Evolutionary conservation across 2,888 invertebrate species (phyloP).

Genomic region (Fabriciana adippe): DNA sequence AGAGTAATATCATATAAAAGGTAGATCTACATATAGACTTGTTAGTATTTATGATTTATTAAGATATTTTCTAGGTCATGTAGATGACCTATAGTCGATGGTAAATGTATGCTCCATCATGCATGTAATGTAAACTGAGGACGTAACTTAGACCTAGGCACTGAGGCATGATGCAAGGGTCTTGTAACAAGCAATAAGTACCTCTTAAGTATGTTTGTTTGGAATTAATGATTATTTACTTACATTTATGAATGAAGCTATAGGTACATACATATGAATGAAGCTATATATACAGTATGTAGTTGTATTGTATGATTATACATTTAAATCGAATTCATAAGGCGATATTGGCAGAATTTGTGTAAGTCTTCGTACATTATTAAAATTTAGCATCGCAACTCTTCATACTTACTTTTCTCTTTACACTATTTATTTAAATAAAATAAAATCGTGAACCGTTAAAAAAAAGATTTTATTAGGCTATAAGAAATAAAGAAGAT

Average conservation of each 20-base stretch:
- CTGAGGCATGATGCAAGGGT: conserved; percentile 32
- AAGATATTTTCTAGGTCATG: conserved; percentile 6
- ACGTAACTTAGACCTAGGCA: conserved; percentile 41
- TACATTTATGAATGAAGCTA: background rate
- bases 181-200: no score
- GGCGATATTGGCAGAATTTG: no score
- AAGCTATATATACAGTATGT: background rate
- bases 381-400: no score
- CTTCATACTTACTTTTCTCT: no score
- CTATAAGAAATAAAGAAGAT: background rate
- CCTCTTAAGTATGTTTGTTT: background rate
- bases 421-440: no score
- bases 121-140: conserved; percentile 35
- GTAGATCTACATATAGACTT: no score
- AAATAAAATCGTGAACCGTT: background rate
- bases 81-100: no score
- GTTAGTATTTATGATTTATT: background rate
- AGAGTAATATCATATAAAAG: no score
- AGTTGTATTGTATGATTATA: background rate
- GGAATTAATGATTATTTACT: background rate
- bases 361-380: no score
- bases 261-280: background rate
- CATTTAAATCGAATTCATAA: background rate
- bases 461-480: background rate
- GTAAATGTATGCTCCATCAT: conserved; percentile 34